Evolutionary conservation across 1,140 invertebrate species (phyloP).

Genomic region (Globodera rostochiensis): DNA sequence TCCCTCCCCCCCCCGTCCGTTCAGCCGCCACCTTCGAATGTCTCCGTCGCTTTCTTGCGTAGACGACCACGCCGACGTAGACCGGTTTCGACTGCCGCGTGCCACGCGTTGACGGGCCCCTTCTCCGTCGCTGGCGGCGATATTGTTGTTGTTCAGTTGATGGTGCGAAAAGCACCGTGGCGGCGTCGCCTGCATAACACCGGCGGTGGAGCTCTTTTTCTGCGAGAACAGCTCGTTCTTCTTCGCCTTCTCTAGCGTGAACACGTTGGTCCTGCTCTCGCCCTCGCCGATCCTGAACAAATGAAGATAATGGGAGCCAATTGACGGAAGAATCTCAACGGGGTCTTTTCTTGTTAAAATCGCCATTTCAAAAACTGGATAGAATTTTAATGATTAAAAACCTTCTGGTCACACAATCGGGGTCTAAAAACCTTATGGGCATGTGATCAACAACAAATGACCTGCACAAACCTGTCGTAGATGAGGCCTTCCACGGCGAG

Average conservation of each 20-base stretch:
- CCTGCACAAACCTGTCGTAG: slow-evolving; percentile 50
- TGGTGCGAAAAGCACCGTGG: slow-evolving; percentile 25
- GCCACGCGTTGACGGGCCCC: not conserved
- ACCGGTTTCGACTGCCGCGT: not conserved
- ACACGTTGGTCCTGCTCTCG: slow-evolving; percentile 46
- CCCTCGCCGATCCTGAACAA: slow-evolving; percentile 47
- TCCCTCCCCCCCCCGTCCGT: not conserved
- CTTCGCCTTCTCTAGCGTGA: slow-evolving; percentile 46
- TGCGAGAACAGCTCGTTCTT: slow-evolving; percentile 38
- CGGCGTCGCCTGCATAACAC: not conserved
- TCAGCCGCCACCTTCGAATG: not conserved
- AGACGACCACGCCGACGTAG: not conserved
- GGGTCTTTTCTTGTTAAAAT: not conserved
- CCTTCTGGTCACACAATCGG: not conserved
- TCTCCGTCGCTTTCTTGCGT: not conserved
- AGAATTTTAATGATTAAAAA: too few relatives aligned
- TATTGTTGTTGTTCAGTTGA: slow-evolving; percentile 12
- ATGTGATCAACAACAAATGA: not conserved
- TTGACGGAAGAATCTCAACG: not conserved
- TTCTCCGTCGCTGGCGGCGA: not conserved
- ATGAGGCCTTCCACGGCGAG: slow-evolving; percentile 63
- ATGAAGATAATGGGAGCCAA: not conserved
- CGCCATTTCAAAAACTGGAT: not conserved
- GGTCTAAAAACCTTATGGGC: not conserved
- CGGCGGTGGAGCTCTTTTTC: slow-evolving; percentile 24